These are phyloP conservation scores for Myotis planiceps DNA, from an alignment of 2,797 vertebrate species.

Conservation along the genomic window DNA sequence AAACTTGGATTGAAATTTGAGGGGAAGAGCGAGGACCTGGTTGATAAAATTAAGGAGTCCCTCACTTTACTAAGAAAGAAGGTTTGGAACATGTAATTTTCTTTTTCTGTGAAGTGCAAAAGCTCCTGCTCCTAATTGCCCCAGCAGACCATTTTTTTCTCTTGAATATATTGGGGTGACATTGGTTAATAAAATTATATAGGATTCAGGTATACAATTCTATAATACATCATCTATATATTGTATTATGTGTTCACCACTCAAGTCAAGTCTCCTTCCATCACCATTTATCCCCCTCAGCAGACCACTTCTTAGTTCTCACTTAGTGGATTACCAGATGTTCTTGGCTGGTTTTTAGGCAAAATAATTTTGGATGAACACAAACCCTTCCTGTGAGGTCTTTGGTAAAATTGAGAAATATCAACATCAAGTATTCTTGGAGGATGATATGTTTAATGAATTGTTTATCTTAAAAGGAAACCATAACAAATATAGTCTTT, in stretches of 20 bases:
- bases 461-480: conserved; percentile 31
- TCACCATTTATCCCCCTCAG: background rate
- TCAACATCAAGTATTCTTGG: background rate
- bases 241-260: background rate
- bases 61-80: conserved; percentile 91
- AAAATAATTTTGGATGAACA: conserved; percentile 19
- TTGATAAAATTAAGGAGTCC: conserved; percentile 90
- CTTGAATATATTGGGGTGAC: background rate
- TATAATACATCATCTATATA: background rate
- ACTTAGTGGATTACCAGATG: background rate
- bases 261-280: background rate
- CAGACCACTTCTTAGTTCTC: background rate
- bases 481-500: background rate
- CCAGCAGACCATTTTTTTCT: background rate
- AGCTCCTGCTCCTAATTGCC: background rate
- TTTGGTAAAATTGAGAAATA: background rate
- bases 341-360: background rate
- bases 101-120: background rate
- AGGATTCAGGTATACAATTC: background rate
- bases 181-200: background rate
- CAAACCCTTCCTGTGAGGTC: background rate
- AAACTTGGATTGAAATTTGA: conserved; percentile 89
- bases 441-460: background rate
- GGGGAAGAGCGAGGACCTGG: conserved; percentile 83
- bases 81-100: conserved; percentile 84